Evolutionary conservation across 1,140 invertebrate species (phyloP).

Genomic region (Penaeus indicus): DNA sequence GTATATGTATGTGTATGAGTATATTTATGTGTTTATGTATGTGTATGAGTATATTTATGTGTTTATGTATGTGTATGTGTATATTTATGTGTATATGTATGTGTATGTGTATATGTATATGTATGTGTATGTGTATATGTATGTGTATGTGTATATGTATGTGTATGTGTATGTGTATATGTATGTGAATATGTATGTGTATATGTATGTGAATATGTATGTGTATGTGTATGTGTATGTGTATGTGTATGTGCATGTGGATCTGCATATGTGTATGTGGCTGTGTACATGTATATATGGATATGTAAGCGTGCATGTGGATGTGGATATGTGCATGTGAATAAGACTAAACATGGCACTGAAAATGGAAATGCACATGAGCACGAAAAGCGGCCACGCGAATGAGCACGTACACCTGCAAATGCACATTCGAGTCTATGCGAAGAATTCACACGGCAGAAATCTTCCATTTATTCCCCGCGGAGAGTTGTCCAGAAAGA

Average conservation of each 20-base stretch:
- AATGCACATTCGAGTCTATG: too few species aligned
- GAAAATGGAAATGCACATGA: too few species aligned
- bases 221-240: conserved; percentile 2
- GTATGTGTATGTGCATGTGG: background rate
- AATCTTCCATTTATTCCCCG: too few species aligned
- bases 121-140: background rate
- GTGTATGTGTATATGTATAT: background rate
- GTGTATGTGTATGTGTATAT: background rate
- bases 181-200: background rate
- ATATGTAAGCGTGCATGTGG: background rate
- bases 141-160: background rate
- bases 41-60: too few species aligned
- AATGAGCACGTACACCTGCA: too few species aligned
- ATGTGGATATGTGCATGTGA: background rate
- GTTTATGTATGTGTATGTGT: too few species aligned
- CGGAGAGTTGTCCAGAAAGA: too few species aligned
- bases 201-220: background rate
- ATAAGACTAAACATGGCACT: too few species aligned
- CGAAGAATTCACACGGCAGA: too few species aligned
- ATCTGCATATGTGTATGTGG: background rate
- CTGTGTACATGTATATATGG: background rate
- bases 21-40: too few species aligned
- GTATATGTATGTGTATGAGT: too few species aligned
- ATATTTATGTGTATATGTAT: background rate
- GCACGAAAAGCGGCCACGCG: too few species aligned